Percentiles rank a stretch among this genome's conserved stretches.
These are phyloP conservation scores for Acanthisitta chloris DNA, from an alignment of 2,113 vertebrate genomes.

Conservation along the genomic window DNA sequence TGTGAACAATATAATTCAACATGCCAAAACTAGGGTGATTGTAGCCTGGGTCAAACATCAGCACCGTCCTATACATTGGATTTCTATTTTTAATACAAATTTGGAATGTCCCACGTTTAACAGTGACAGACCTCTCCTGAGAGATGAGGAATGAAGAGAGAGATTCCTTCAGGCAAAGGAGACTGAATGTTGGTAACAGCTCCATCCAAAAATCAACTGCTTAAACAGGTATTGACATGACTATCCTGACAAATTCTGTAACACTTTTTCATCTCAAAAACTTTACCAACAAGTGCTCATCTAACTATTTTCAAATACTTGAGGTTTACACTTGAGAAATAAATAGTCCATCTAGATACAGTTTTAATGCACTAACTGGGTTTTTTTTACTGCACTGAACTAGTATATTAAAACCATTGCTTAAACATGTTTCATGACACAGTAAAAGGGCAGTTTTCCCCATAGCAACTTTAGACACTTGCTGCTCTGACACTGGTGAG, in stretches of 20 bases:
- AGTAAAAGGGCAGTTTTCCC: background rate
- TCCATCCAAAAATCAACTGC: background rate
- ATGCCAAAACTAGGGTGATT: background rate
- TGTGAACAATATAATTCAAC: background rate
- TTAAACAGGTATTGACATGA: background rate
- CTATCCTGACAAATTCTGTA: background rate
- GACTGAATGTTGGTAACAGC: accelerated
- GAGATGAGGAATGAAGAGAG: background rate
- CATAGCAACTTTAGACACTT: background rate
- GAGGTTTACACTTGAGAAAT: background rate
- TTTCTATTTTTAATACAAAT: background rate
- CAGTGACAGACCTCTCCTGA: background rate
- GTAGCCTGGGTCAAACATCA: background rate
- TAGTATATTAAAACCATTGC: background rate
- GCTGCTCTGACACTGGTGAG: background rate
- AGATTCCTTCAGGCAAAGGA: background rate
- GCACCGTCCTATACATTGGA: background rate
- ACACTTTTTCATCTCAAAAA: background rate
- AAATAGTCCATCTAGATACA: background rate
- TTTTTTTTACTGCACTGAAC: background rate
- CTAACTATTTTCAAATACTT: background rate
- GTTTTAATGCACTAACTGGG: background rate
- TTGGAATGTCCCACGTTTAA: background rate
- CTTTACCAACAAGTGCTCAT: background rate
- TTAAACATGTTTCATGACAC: background rate